These are phyloP conservation scores for Globodera rostochiensis DNA, from an alignment of 1,140 invertebrate species.

Conservation along the genomic window DNA sequence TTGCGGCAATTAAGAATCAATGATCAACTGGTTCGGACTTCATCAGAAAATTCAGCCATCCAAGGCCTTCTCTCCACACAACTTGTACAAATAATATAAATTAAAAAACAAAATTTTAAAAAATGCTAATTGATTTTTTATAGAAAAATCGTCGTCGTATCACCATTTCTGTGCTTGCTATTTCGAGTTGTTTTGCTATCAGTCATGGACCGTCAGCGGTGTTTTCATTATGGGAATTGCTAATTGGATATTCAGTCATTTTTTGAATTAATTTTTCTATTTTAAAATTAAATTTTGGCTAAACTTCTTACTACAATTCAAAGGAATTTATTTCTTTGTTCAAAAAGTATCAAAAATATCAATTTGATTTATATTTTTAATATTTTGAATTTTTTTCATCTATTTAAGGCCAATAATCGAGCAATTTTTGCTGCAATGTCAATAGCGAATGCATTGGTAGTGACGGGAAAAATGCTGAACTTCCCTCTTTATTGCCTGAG, in stretches of 20 bases:
- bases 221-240: slow-evolving; percentile 59
- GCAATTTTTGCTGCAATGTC: slow-evolving; percentile 48
- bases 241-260: slow-evolving; percentile 51
- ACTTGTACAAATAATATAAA: slow-evolving; percentile 35
- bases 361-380: background rate
- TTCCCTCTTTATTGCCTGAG: slow-evolving; percentile 63
- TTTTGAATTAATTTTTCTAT: background rate
- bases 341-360: background rate
- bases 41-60: slow-evolving; percentile 46
- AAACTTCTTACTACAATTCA: background rate
- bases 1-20: slow-evolving; percentile 49
- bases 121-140: background rate
- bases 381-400: background rate
- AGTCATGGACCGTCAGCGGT: slow-evolving; percentile 65
- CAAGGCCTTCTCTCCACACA: slow-evolving; percentile 43
- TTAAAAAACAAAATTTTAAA: too few relatives aligned
- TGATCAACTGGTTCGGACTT: slow-evolving; percentile 39
- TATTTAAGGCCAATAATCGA: slow-evolving; percentile 14
- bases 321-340: background rate
- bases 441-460: slow-evolving; percentile 58
- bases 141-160: slow-evolving; percentile 56
- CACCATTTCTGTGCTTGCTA: slow-evolving; percentile 61
- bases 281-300: background rate
- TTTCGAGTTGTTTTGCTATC: slow-evolving; percentile 61
- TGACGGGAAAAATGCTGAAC: slow-evolving; percentile 62